A percentile compares a stretch with the other conserved stretches of the same genome.
phyloP scores from a whole-genome alignment of 2,888 invertebrate species.

The Acleris literana region DNA sequence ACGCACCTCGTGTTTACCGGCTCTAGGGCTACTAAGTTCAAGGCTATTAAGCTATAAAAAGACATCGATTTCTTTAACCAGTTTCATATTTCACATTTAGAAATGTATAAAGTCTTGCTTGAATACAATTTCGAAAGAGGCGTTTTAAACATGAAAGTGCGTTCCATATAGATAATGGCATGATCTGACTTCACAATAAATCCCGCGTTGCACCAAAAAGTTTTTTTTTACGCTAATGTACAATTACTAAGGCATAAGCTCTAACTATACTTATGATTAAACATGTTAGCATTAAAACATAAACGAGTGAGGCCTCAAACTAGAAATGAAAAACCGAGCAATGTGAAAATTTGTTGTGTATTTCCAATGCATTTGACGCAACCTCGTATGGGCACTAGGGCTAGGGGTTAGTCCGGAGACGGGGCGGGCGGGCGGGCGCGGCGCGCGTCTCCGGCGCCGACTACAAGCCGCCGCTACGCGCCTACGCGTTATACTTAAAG shows the following conservation, averaged over 20 bases:
- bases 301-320: constrained; percentile 43
- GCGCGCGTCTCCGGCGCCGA: constrained; percentile 42
- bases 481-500: constrained; percentile 72
- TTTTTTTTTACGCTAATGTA: constrained; percentile 29
- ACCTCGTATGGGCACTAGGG: constrained; percentile 60
- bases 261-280: constrained; percentile 36
- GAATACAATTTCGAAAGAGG: constrained; percentile 37
- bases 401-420: constrained; percentile 46
- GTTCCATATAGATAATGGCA: constrained; percentile 27
- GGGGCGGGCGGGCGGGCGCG: constrained; percentile 26
- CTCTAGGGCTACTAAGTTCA: constrained; percentile 33
- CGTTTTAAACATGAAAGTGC: constrained; percentile 37
- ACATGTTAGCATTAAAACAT: constrained; percentile 32
- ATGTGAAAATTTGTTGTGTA: constrained; percentile 77
- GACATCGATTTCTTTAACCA: constrained; percentile 38
- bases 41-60: constrained; percentile 35
- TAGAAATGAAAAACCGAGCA: constrained; percentile 74
- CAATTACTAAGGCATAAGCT: constrained; percentile 38
- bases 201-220: constrained; percentile 21
- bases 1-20: constrained; percentile 32
- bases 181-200: constrained; percentile 31
- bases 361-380: constrained; percentile 71
- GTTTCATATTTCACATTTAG: constrained; percentile 38
- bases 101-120: constrained; percentile 37
- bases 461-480: constrained; percentile 48